These are phyloP conservation scores for Apis cerana DNA, from an alignment of 1,140 invertebrate species.

Conservation along the genomic window DNA sequence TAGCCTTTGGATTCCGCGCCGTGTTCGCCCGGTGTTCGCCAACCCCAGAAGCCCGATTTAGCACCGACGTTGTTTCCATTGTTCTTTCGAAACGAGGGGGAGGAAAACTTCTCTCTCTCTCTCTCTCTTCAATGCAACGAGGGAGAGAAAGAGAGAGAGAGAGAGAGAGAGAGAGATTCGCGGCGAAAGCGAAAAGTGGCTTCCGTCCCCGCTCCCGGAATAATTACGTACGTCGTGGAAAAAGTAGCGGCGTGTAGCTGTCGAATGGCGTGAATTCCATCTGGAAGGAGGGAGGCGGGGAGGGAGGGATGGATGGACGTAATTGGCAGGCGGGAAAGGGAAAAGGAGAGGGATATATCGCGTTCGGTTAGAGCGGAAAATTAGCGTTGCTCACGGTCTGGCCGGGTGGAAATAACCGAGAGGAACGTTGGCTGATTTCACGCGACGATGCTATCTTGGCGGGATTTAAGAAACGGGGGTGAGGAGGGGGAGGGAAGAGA, in stretches of 20 bases:
- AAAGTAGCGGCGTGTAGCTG: not conserved
- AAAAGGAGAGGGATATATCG: not conserved
- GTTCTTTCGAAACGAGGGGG: slow-evolving; percentile 4
- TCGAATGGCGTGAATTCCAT: not conserved
- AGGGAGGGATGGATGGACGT: not conserved
- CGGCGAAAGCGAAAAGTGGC: not conserved
- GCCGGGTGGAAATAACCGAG: slow-evolving; percentile 27
- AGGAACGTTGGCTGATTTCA: slow-evolving; percentile 24
- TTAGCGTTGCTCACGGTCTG: slow-evolving; percentile 25
- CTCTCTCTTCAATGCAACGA: too few relatives aligned
- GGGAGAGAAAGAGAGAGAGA: not conserved
- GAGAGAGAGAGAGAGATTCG: too few relatives aligned
- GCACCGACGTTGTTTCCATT: slow-evolving; percentile 23
- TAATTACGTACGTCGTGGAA: not conserved
- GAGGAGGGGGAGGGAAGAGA: not conserved
- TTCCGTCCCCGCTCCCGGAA: not conserved
- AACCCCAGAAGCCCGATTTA: slow-evolving; percentile 45
- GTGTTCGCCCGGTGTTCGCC: too few relatives aligned
- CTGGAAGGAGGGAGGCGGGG: not conserved
- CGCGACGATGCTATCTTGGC: slow-evolving; percentile 42
- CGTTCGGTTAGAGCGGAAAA: slow-evolving; percentile 45
- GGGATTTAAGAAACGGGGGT: slow-evolving; percentile 14
- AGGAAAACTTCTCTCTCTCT: slow-evolving; percentile 27
- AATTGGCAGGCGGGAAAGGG: slow-evolving; percentile 1
- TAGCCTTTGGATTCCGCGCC: not conserved